Conservation (phyloP, 2,113 vertebrate species). For the Dicrurus megarhynchus region DNA sequence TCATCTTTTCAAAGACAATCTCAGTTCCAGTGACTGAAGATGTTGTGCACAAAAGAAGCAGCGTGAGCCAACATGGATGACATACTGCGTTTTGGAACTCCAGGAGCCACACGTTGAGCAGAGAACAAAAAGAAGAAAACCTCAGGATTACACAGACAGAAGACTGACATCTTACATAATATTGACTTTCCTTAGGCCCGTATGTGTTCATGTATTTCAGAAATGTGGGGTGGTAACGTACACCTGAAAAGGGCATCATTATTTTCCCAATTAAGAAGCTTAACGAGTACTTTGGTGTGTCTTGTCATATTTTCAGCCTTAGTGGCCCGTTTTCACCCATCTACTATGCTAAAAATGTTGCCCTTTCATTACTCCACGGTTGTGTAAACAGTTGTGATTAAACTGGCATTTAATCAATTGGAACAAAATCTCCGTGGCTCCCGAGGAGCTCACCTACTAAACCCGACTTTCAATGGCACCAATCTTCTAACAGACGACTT, state of each 20-base stretch:
- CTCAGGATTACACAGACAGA: background rate
- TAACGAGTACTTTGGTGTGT: background rate
- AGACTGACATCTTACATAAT: background rate
- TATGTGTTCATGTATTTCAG: background rate
- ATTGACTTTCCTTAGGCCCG: background rate
- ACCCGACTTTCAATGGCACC: background rate
- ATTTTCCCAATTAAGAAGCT: slow-evolving; percentile 3
- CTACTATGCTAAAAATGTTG: slow-evolving; percentile 17
- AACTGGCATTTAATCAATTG: background rate
- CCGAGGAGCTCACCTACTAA: background rate
- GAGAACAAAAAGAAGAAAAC: background rate
- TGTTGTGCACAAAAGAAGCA: background rate
- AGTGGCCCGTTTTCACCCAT: background rate
- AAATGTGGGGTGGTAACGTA: background rate
- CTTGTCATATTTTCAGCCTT: background rate
- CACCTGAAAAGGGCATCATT: background rate
- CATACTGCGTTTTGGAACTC: background rate
- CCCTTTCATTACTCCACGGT: background rate
- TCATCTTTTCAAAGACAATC: background rate
- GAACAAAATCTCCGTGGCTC: background rate
- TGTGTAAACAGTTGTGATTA: slow-evolving; percentile 21
- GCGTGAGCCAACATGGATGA: background rate
- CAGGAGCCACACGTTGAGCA: background rate
- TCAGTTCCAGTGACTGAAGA: background rate
- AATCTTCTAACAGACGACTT: background rate